Evolutionary conservation across 2,888 invertebrate genomes (phyloP).

Genomic region (Heliconius ethilla): DNA sequence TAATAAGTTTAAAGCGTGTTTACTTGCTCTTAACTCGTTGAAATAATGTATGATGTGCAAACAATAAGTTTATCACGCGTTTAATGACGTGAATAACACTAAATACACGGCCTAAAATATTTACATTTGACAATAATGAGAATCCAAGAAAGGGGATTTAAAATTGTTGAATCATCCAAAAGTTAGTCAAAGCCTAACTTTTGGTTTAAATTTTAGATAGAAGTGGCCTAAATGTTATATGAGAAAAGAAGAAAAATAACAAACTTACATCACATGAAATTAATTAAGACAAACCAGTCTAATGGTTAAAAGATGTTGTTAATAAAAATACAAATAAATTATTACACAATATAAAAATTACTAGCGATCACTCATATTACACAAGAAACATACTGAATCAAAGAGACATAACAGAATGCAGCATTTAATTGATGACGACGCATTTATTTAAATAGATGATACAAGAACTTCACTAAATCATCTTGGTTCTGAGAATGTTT

Average conservation of each 20-base stretch:
- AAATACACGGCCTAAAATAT: not conserved
- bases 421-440: conserved; percentile 58
- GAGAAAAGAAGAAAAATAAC: not conserved
- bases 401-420: conserved; percentile 60
- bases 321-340: conserved; percentile 26
- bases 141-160: not conserved
- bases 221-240: not conserved
- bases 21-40: conserved; percentile 30
- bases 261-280: conserved; percentile 6
- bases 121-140: not conserved
- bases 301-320: conserved; percentile 18
- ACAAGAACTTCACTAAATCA: not conserved
- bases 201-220: not conserved
- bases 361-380: conserved; percentile 37
- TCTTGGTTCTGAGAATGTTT: conserved; percentile 7
- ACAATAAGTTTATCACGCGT: conserved; percentile 33
- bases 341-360: conserved; percentile 39
- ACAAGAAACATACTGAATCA: conserved; percentile 34
- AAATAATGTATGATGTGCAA: conserved; percentile 32
- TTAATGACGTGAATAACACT: not conserved
- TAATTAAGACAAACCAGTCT: conserved; percentile 13
- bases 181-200: not conserved
- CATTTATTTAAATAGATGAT: conserved; percentile 51
- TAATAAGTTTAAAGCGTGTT: conserved; percentile 49
- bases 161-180: not conserved